A percentile compares a stretch with the other conserved stretches of the same genome.
phyloP scores from a whole-genome alignment of 2,113 vertebrate genomes.

The Urocolius indicus region DNA sequence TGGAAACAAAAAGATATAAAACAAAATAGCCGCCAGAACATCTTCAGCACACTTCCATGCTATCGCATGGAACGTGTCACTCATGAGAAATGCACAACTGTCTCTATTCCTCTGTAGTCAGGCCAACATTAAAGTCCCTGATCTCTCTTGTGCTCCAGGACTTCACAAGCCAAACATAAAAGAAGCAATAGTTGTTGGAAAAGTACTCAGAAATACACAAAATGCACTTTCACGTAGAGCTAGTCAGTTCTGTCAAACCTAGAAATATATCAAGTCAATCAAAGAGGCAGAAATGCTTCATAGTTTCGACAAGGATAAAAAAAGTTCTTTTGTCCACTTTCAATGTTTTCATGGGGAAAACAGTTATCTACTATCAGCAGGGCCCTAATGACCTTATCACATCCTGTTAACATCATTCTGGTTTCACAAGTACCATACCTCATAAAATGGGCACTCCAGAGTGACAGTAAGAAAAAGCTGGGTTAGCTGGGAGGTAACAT shows the following conservation, averaged over 20 bases:
- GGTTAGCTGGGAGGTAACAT: conserved; percentile 82
- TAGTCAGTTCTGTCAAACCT: not conserved
- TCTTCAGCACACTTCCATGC: not conserved
- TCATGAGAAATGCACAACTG: not conserved
- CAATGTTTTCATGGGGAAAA: not conserved
- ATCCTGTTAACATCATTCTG: not conserved
- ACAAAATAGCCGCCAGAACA: not conserved
- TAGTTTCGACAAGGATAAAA: not conserved
- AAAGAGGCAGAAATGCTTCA: not conserved
- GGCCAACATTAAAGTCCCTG: not conserved
- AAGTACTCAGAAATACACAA: not conserved
- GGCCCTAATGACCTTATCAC: not conserved
- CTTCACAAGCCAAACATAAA: not conserved
- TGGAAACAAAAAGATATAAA: not conserved
- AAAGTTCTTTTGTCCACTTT: not conserved
- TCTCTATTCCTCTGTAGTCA: not conserved
- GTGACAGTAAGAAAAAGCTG: conserved; percentile 88
- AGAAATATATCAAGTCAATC: not conserved
- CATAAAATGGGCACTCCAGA: conserved; percentile 91
- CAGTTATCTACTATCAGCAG: not conserved
- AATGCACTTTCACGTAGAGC: not conserved
- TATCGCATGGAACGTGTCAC: accelerated
- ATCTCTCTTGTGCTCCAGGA: not conserved
- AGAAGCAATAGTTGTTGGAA: not conserved
- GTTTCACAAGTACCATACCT: conserved; percentile 70